Percentiles rank a stretch among this genome's conserved stretches.
Conservation (phyloP, 1,140 invertebrate species). For the Sinonovacula constricta region DNA sequence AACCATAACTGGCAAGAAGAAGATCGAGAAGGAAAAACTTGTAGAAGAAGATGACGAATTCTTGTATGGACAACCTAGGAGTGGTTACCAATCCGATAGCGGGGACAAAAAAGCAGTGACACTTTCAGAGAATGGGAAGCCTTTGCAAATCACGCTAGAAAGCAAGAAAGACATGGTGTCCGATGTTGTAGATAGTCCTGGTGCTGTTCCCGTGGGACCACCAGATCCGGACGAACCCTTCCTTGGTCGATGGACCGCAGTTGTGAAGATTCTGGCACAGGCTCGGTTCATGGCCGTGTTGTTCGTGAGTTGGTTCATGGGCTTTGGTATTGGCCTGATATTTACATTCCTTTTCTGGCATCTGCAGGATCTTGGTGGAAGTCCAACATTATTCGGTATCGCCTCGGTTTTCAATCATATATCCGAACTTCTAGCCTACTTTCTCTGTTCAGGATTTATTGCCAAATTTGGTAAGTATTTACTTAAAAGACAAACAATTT, state of each 20-base stretch:
- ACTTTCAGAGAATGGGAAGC: constrained; percentile 46
- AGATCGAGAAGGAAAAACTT: constrained; percentile 62
- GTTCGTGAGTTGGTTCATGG: constrained; percentile 99
- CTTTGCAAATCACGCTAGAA: constrained; percentile 64
- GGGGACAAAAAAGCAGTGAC: constrained; percentile 12
- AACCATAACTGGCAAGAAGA: constrained; percentile 63
- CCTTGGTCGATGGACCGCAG: constrained; percentile 72
- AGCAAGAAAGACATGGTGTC: constrained; percentile 71
- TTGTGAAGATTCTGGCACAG: constrained; percentile 71
- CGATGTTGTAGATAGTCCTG: constrained; percentile 66
- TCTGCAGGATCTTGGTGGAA: constrained; percentile 95
- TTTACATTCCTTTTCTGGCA: constrained; percentile 99
- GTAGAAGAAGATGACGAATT: constrained; percentile 69
- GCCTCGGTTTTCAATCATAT: constrained; percentile 99
- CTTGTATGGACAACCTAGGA: constrained; percentile 34
- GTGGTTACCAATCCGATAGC: constrained; percentile 8
- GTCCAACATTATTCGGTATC: constrained; percentile 97
- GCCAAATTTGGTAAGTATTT: constrained; percentile 71
- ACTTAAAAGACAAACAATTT: too few relatives aligned
- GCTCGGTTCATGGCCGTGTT: constrained; percentile 85
- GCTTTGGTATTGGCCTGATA: constrained; percentile 98
- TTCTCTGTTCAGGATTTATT: constrained; percentile 97
- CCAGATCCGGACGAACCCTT: constrained; percentile 66
- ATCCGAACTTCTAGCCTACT: constrained; percentile 98
- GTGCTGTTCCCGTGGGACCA: constrained; percentile 34